Evolutionary conservation across 1,140 invertebrate species (phyloP).

Genomic region (Monomorium pharaonis): DNA sequence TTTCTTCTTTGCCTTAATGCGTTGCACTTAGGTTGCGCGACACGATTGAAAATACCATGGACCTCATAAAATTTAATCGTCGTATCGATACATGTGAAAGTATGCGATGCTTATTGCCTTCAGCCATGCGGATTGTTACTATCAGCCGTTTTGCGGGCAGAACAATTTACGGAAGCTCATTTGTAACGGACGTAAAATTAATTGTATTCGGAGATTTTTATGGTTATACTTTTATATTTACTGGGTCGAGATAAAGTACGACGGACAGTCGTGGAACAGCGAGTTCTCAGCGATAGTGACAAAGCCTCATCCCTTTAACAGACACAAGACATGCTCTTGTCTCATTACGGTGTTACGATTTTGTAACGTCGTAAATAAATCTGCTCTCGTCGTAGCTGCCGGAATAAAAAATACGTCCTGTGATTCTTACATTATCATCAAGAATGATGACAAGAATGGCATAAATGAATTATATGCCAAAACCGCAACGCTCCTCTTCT

Average conservation of each 20-base stretch:
- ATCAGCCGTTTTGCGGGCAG: not conserved
- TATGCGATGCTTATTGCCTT: not conserved
- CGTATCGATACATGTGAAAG: not conserved
- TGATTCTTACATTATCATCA: not conserved
- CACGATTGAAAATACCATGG: conserved; percentile 19
- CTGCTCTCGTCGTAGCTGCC: not conserved
- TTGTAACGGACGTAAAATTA: conserved; percentile 1
- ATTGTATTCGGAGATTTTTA: not conserved
- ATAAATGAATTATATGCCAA: not conserved
- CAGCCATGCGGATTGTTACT: not conserved
- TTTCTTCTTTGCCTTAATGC: not conserved
- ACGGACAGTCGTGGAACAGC: not conserved
- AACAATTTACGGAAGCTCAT: not conserved
- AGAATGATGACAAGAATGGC: not conserved
- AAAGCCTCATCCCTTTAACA: not conserved
- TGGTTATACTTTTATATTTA: not conserved
- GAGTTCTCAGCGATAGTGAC: not conserved
- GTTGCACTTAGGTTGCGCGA: not conserved
- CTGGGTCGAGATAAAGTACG: not conserved
- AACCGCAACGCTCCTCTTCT: not conserved
- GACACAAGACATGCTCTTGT: not conserved
- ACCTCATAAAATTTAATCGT: conserved; percentile 35
- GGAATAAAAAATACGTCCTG: not conserved
- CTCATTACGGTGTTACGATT: not conserved
- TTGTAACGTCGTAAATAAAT: conserved; percentile 12